Percentiles rank a stretch among this genome's conserved stretches.
phyloP scores from a whole-genome alignment of 2,113 vertebrate species.

The Sinocyclocheilus rhinocerous region DNA sequence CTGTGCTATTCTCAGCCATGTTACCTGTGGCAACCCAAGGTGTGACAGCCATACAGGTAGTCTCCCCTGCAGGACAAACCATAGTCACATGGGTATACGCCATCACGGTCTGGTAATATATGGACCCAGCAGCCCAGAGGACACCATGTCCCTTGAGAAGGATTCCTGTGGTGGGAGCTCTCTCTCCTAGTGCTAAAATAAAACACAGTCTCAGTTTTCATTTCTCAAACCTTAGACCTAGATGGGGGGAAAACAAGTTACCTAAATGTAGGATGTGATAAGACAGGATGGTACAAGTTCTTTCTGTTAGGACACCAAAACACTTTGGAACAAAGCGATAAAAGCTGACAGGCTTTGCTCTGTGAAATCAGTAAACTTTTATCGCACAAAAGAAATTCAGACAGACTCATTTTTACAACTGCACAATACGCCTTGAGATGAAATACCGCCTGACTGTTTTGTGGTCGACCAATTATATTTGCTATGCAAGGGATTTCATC shows the following conservation, averaged over 20 bases:
- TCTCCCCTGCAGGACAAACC: constrained; percentile 27
- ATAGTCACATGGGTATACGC: not conserved
- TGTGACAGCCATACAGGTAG: constrained; percentile 23
- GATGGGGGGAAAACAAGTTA: not conserved
- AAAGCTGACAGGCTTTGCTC: not conserved
- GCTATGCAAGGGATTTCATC: constrained; percentile 9
- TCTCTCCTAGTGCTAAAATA: constrained; percentile 30
- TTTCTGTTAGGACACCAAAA: not conserved
- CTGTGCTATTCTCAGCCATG: constrained; percentile 34
- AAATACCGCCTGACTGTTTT: constrained; percentile 35
- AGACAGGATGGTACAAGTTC: not conserved
- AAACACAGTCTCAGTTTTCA: constrained; percentile 14
- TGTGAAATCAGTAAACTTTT: constrained; percentile 31
- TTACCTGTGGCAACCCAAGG: constrained; percentile 28
- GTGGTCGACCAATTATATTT: constrained; percentile 52
- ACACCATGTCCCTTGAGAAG: constrained; percentile 13
- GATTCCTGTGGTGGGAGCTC: constrained; percentile 8
- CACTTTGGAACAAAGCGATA: not conserved
- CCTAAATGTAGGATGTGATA: not conserved
- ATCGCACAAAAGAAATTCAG: constrained; percentile 10
- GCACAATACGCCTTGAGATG: constrained; percentile 10
- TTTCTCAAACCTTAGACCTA: constrained; percentile 20
- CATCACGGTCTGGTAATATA: constrained; percentile 21
- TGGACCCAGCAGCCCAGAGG: constrained; percentile 31
- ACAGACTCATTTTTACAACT: not conserved